A percentile compares a stretch with the other conserved stretches of the same genome.
Conservation (phyloP, 1,140 invertebrate species). For the Pteromalus puparum region DNA sequence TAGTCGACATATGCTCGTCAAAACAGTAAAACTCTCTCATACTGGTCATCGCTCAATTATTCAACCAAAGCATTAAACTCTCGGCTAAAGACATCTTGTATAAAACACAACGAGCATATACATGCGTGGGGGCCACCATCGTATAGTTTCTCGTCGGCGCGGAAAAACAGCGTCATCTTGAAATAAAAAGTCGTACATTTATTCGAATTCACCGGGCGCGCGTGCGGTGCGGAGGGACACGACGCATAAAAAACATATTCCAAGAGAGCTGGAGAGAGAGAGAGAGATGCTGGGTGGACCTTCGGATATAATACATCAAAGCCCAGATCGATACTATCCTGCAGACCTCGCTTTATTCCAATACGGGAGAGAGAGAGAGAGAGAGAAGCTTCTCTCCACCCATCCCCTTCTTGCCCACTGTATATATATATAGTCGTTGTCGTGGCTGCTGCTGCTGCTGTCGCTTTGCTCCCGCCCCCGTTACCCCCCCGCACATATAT, state of each 20-base stretch:
- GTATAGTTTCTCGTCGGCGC: background rate
- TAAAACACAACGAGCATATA: background rate
- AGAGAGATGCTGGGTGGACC: conserved; percentile 65
- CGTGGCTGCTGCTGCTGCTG: conserved; percentile 15
- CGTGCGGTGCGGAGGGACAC: background rate
- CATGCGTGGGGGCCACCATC: conserved; percentile 15
- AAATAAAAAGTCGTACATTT: conserved; percentile 68
- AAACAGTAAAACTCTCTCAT: background rate
- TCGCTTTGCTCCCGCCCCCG: conserved; percentile 9
- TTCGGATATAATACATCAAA: conserved; percentile 74
- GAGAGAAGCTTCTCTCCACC: conserved; percentile 55
- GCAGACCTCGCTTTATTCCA: conserved; percentile 70
- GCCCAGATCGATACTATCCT: conserved; percentile 72
- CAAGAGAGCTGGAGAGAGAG: conserved; percentile 65
- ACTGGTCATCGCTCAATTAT: background rate
- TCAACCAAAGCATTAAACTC: background rate
- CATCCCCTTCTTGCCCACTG: background rate
- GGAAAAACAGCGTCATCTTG: conserved; percentile 60
- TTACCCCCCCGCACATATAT: background rate
- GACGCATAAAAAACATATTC: conserved; percentile 75
- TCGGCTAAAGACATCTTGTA: background rate
- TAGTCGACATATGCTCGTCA: too few species aligned
- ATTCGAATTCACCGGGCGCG: conserved; percentile 52
- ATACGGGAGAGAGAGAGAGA: conserved; percentile 51
- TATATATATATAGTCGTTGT: background rate